Base-by-base conservation (phyloP, 2,888 invertebrate species). In the Germaria angustata region DNA sequence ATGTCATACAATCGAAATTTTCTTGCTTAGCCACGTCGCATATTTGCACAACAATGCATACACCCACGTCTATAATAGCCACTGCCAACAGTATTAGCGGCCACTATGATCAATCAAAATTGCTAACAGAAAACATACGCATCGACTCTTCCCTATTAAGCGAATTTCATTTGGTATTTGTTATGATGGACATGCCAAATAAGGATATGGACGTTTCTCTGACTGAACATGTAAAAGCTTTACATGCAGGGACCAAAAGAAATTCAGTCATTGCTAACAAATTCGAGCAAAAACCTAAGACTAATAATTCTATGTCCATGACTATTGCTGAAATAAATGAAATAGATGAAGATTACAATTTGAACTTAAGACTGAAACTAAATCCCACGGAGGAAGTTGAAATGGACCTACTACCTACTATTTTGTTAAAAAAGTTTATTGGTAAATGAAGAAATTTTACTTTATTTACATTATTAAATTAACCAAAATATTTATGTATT, bases 1-100 rank as follows among this genome's bases (percentile, higher is more conserved):
- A 99, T 92, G 96, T 96, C 0, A 97, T 99, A 97, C 98, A 99
- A 89, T 97, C 98, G 87, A 95, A 98, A 86, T 94, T 95, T 59
- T 95, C 98, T 44, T 96, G 97, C 88, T 94, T 98, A 69, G 97
- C 98, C 0, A 97, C 98, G 90, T 96, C 96, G n/a, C 96, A 97
- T 5, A 94, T 96, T 17, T 95, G 96, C 51, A 96, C 95, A 89
- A 95, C 95, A 69, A 92, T 98, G 55, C 95, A 96, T 22, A 95
- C 97, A 0, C 93, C 96, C 65, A 95, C 97, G 0, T 95, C 97
- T 0, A 95, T 99, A 24, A 92, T 99, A 55, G 98, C 98, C 36
- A 98, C 98, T 5, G 98, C 98, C 2, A 99, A 99, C 93, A 98
- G 98, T 2, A 93, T 94, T 0, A 95, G 95, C 17, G 98, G 98